Evolutionary conservation across 1,140 invertebrate species (phyloP).

Genomic region (Drosophila mauritiana): DNA sequence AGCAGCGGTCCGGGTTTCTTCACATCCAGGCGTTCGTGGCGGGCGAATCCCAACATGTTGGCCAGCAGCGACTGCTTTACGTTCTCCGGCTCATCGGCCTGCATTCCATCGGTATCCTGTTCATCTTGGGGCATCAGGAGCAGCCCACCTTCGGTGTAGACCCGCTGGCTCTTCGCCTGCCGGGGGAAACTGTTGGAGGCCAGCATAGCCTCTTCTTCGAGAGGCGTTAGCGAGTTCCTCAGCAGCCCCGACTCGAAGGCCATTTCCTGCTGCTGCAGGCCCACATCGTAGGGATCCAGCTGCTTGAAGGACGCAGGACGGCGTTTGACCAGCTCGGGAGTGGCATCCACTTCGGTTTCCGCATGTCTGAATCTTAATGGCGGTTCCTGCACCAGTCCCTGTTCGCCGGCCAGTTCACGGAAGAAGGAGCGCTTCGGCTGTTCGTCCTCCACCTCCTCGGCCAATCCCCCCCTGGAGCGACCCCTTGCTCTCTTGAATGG

Average conservation of each 20-base stretch:
- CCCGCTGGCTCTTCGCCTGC: slow-evolving; percentile 57
- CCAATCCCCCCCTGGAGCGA: slow-evolving; percentile 9
- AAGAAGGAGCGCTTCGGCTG: slow-evolving; percentile 67
- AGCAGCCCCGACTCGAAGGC: slow-evolving; percentile 67
- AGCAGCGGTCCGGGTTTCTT: slow-evolving; percentile 96
- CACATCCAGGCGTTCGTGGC: slow-evolving; percentile 95
- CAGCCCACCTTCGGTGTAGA: slow-evolving; percentile 88
- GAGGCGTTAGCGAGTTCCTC: slow-evolving; percentile 72
- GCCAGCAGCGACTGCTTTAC: slow-evolving; percentile 68
- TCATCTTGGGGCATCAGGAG: slow-evolving; percentile 85
- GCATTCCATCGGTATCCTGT: slow-evolving; percentile 49
- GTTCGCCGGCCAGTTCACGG: slow-evolving; percentile 73
- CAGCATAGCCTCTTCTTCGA: slow-evolving; percentile 81
- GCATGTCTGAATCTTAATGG: slow-evolving; percentile 15
- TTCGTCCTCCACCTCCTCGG: not conserved
- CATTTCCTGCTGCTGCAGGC: slow-evolving; percentile 54
- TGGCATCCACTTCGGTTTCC: slow-evolving; percentile 17
- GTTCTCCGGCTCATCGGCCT: slow-evolving; percentile 81
- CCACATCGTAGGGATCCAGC: slow-evolving; percentile 19
- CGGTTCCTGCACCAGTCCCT: slow-evolving; percentile 62
- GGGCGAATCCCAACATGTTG: slow-evolving; percentile 89
- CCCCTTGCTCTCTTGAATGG: slow-evolving; percentile 61
- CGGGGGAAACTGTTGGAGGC: slow-evolving; percentile 71
- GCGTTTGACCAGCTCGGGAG: slow-evolving; percentile 62
- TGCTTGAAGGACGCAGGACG: slow-evolving; percentile 40